Evolutionary conservation across 1,140 invertebrate species (phyloP).

Genomic region (Eriosoma lanigerum): DNA sequence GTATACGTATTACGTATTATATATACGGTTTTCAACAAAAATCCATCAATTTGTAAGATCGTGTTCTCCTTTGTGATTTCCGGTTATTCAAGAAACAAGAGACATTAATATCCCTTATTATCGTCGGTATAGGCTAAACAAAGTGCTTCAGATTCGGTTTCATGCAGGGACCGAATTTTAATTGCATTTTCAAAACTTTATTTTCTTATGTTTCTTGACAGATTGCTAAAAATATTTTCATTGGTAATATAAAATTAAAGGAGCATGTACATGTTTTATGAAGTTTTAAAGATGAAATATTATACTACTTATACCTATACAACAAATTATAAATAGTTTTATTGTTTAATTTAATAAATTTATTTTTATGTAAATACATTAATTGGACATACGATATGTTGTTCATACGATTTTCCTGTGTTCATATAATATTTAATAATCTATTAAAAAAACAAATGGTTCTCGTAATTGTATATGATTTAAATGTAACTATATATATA

Average conservation of each 20-base stretch:
- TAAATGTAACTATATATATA: too few relatives aligned
- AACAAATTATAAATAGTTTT: too few relatives aligned
- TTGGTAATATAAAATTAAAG: background rate
- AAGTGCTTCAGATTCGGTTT: constrained; percentile 25
- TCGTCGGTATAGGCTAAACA: constrained; percentile 38
- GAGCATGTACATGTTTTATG: too few relatives aligned
- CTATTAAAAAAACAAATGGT: too few relatives aligned
- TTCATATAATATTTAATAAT: too few relatives aligned
- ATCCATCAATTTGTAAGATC: background rate
- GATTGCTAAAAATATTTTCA: constrained; percentile 20
- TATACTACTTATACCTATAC: too few relatives aligned
- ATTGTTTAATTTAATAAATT: too few relatives aligned
- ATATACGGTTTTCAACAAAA: background rate
- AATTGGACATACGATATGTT: too few relatives aligned
- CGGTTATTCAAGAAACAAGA: background rate
- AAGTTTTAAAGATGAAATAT: too few relatives aligned
- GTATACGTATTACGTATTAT: background rate
- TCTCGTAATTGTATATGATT: too few relatives aligned
- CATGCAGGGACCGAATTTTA: constrained; percentile 1
- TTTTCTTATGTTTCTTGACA: constrained; percentile 13
- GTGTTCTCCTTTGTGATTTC: background rate
- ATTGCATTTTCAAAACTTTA: constrained; percentile 10
- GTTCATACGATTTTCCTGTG: too few relatives aligned
- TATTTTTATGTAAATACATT: too few relatives aligned
- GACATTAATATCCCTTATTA: constrained; percentile 43